Base-by-base conservation (phyloP, 2,888 invertebrate species). In the Scaptomyza polygonia region DNA sequence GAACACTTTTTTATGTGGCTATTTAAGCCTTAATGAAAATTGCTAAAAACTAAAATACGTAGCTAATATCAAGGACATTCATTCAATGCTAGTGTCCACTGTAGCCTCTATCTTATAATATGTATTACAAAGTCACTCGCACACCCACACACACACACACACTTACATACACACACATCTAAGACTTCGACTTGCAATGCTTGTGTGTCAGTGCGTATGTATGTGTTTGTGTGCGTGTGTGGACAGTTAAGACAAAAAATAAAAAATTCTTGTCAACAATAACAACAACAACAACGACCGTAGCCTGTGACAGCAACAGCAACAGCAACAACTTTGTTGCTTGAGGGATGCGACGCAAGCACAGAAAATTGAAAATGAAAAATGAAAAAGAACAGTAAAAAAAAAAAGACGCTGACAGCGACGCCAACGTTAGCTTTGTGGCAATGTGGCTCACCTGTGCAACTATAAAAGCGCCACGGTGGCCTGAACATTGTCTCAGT, bases 401-500 rank as follows among this genome's bases (percentile, higher is more conserved):
- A 18, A 18, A 9, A 36, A n/a, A 36, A 36, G 21, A n/a, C 48
- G 45, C 45, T 29, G 14, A 45, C 29, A 7, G 16, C 16, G 16
- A 45, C 45, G 48, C 3, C 32, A 21, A n/a, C 34, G 49, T 6
- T n/a, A 3, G 44, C 44, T 6, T 11, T 21, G 9, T 55, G 42
- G 14, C 47, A 32, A 48, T 48, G 47, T 59, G 49, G 51, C 42
- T 42, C 27, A 56, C 57, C 63, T 79, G 36, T 39, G 80, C 59
- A 66, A 67, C 83, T 88, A 88, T 88, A 88, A 89, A 88, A 88
- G 88, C 72, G 52, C 70, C 66, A 32, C 62, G 67, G 40, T 58
- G 49, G 65, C 51, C 57, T 44, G 73, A 74, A 74, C 78, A 75
- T 71, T 82, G 87, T 78, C 85, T 89, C 88, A 88, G 88, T 88